These are phyloP conservation scores for Apogon hyalosoma DNA, from an alignment of 2,797 vertebrate species.

Conservation along the genomic window DNA sequence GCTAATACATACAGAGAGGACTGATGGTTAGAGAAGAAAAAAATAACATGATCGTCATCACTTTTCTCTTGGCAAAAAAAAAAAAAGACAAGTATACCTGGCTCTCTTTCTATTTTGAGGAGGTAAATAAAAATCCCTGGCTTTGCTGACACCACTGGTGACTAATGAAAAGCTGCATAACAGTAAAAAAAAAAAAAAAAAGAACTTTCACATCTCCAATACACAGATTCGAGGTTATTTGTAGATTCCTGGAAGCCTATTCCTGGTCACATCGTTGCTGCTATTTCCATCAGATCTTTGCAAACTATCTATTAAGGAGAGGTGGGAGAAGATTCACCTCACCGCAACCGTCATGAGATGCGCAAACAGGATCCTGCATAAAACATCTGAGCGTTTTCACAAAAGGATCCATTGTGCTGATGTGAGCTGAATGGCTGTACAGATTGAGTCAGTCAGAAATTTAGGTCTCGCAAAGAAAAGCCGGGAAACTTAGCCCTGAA, in stretches of 20 bases:
- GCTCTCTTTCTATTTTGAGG: slow-evolving; percentile 4
- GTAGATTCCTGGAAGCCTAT: slow-evolving; percentile 45
- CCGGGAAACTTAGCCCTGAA: slow-evolving; percentile 47
- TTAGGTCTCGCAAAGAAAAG: slow-evolving; percentile 44
- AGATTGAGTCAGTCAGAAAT: slow-evolving; percentile 37
- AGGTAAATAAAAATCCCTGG: slow-evolving; percentile 13
- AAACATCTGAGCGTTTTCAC: slow-evolving; percentile 30
- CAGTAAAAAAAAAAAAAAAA: neutral
- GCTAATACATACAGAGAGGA: slow-evolving; percentile 2
- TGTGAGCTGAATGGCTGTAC: slow-evolving; percentile 49
- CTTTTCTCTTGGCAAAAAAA: slow-evolving; percentile 14
- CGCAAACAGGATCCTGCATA: slow-evolving; percentile 26
- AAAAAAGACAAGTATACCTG: slow-evolving; percentile 6
- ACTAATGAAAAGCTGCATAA: slow-evolving; percentile 28
- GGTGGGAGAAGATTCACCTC: slow-evolving; percentile 26
- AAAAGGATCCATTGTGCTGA: slow-evolving; percentile 53
- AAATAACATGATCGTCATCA: slow-evolving; percentile 22
- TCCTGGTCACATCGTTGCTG: slow-evolving; percentile 40
- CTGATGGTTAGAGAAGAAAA: slow-evolving; percentile 15
- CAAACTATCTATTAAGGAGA: slow-evolving; percentile 31
- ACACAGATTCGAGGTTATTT: slow-evolving; percentile 37
- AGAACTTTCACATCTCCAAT: slow-evolving; percentile 12
- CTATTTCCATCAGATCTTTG: slow-evolving; percentile 47
- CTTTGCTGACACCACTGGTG: slow-evolving; percentile 27
- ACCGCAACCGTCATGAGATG: slow-evolving; percentile 31